phyloP scores from a whole-genome alignment of 2,888 invertebrate genomes.

The Galerucella calmariensis region DNA sequence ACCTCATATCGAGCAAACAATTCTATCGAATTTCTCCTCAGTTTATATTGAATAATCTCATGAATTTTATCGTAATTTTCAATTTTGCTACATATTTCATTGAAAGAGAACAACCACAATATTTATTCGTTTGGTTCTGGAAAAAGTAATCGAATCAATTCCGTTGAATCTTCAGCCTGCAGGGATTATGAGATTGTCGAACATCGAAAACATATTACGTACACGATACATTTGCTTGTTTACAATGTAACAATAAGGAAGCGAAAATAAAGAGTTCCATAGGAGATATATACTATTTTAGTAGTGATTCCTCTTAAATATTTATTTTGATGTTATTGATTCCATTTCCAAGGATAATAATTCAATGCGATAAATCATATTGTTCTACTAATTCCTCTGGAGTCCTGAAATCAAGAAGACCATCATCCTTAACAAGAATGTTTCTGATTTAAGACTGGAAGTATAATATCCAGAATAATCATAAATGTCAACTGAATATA shows the following conservation, averaged over 20 bases:
- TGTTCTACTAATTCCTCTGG: too few species aligned
- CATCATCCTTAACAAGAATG: too few species aligned
- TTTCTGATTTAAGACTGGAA: too few species aligned
- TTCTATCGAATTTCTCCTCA: too few species aligned
- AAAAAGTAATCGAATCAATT: slow-evolving; percentile 24
- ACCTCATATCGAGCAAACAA: too few species aligned
- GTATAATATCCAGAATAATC: too few species aligned
- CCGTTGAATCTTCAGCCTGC: slow-evolving; percentile 14
- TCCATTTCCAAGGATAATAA: too few species aligned
- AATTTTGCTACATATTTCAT: background rate
- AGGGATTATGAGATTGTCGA: slow-evolving; percentile 9
- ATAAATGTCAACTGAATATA: too few species aligned
- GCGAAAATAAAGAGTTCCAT: background rate
- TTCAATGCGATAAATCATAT: too few species aligned
- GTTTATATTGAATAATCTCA: too few species aligned
- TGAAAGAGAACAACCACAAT: background rate
- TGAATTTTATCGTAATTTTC: background rate
- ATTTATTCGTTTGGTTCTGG: too few species aligned
- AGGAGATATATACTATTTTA: background rate
- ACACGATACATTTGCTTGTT: slow-evolving; percentile 6
- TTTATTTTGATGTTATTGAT: background rate
- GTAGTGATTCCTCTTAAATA: background rate
- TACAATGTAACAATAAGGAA: slow-evolving; percentile 1
- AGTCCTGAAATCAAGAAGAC: too few species aligned
- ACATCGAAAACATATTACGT: slow-evolving; percentile 13